These are phyloP conservation scores for Mastacembelus armatus DNA, from an alignment of 2,797 vertebrate species.

Conservation along the genomic window DNA sequence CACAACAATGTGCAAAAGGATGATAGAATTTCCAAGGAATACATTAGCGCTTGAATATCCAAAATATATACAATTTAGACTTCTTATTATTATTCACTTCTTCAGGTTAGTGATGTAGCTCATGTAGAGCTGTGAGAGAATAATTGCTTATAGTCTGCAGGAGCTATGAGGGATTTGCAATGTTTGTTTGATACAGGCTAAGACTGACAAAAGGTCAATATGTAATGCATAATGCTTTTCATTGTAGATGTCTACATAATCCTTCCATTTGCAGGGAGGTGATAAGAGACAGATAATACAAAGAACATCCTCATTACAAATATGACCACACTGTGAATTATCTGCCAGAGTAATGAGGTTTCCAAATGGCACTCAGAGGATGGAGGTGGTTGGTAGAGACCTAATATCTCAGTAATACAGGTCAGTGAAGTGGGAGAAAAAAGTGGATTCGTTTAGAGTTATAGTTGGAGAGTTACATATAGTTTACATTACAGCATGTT, in stretches of 20 bases:
- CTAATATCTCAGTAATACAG: slow-evolving; percentile 30
- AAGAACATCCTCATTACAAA: not conserved
- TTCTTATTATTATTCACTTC: no score
- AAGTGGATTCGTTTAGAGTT: not conserved
- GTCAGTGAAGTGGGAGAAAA: slow-evolving; percentile 7
- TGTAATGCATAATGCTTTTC: slow-evolving; percentile 6
- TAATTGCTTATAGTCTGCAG: no score
- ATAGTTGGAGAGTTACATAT: slow-evolving; percentile 4
- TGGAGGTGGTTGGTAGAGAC: not conserved
- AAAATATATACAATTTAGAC: no score
- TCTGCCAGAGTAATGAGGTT: slow-evolving; percentile 6
- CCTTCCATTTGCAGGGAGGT: not conserved
- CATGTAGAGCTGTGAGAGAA: no score
- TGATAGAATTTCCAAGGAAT: no score
- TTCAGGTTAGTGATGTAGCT: no score
- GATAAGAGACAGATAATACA: slow-evolving; percentile 21
- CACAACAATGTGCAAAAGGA: no score
- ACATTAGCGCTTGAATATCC: no score
- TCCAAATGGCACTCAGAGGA: not conserved
- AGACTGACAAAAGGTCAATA: not conserved
- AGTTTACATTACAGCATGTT: no score
- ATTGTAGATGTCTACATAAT: not conserved
- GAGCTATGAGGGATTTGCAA: no score
- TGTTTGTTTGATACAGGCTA: no score
- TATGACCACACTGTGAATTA: slow-evolving; percentile 14